Evolutionary conservation across 2,113 vertebrate species (phyloP).

Genomic region (Myotis yumanensis): DNA sequence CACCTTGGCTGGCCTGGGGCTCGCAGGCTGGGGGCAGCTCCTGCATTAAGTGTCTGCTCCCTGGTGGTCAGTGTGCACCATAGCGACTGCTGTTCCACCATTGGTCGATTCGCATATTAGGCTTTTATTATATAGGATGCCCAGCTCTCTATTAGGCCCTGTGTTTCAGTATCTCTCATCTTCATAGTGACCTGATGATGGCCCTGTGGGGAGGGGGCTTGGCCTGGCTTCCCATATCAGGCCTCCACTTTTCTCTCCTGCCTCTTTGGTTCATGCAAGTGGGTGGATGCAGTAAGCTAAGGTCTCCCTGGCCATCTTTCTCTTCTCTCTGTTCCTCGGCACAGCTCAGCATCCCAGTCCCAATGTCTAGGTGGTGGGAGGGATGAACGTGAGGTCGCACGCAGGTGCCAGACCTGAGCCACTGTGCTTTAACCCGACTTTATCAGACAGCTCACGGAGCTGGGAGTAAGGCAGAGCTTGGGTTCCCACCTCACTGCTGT

Average conservation of each 20-base stretch:
- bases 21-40: no score
- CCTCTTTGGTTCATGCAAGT: not conserved
- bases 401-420: not conserved
- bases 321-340: accelerated
- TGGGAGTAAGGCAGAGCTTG: not conserved
- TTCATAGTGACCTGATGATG: not conserved
- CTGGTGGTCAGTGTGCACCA: no score
- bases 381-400: accelerated
- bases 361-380: accelerated
- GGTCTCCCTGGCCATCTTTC: not conserved
- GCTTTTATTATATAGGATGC: no score
- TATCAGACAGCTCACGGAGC: not conserved
- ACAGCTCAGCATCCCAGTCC: not conserved
- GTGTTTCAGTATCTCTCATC: not conserved
- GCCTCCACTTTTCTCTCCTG: not conserved
- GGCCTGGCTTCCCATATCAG: not conserved
- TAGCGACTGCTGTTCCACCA: no score
- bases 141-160: not conserved
- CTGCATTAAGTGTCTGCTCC: no score
- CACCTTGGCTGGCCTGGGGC: no score
- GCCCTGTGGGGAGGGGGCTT: not conserved
- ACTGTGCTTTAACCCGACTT: accelerated
- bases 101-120: no score
- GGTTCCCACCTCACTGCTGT: not conserved
- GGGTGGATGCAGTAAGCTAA: not conserved